Conservation (phyloP, 2,888 invertebrate genomes). For the Endotricha flammealis region DNA sequence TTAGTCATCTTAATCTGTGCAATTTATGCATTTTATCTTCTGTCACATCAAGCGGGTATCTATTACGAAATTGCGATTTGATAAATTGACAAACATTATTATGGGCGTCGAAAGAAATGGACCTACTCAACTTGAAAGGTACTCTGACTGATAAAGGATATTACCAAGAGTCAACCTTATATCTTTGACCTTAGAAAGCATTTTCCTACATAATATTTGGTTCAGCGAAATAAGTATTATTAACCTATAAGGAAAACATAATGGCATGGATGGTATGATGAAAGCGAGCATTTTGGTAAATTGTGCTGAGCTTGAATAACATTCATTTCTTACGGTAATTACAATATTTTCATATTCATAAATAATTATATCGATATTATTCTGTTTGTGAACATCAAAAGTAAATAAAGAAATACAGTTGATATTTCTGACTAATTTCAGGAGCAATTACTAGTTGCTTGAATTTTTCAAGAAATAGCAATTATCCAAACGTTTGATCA, state of each 20-base stretch:
- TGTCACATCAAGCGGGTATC: conserved; percentile 69
- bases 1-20: conserved; percentile 26
- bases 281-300: conserved; percentile 58
- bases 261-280: conserved; percentile 54
- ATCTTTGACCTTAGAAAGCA: conserved; percentile 26
- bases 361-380: too few relatives aligned
- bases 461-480: too few relatives aligned
- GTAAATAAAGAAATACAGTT: too few relatives aligned
- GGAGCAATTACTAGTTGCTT: too few relatives aligned
- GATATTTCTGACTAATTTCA: too few relatives aligned
- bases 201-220: conserved; percentile 23
- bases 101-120: conserved; percentile 74
- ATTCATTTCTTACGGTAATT: conserved; percentile 21
- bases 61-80: conserved; percentile 77
- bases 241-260: conserved; percentile 61
- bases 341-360: too few relatives aligned
- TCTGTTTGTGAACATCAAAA: too few relatives aligned
- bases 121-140: conserved; percentile 61
- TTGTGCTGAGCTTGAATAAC: conserved; percentile 42
- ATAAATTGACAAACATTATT: conserved; percentile 76
- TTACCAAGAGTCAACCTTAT: conserved; percentile 35
- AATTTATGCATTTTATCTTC: conserved; percentile 59
- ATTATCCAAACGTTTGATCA: too few relatives aligned
- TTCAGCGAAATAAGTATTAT: conserved; percentile 56
- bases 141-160: conserved; percentile 27